These are phyloP conservation scores for Parauchenoglanis punctatus DNA, from an alignment of 2,797 vertebrate genomes.

Conservation along the genomic window DNA sequence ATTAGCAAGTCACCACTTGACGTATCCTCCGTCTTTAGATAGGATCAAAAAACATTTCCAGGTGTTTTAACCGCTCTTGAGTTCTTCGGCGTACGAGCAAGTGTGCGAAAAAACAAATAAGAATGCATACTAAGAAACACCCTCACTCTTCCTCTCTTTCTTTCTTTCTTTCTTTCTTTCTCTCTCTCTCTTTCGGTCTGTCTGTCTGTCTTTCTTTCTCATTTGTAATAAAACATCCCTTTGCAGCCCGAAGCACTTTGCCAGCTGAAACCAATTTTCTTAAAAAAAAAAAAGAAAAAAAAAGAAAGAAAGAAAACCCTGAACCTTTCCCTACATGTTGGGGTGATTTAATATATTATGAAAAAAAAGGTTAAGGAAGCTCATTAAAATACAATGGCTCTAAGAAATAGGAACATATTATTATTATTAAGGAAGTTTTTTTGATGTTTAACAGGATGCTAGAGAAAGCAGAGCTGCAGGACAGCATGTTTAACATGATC, in stretches of 20 bases:
- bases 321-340: conserved; percentile 46
- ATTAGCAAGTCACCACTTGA: conserved; percentile 31
- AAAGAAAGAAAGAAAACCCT: conserved; percentile 30
- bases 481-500: conserved; percentile 73
- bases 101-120: not conserved
- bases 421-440: conserved; percentile 61
- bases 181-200: not conserved
- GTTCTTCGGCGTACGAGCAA: not conserved
- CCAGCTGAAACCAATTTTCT: conserved; percentile 76
- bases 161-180: not conserved
- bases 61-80: not conserved
- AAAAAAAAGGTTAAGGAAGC: conserved; percentile 72
- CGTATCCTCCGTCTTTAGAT: not conserved
- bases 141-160: not conserved
- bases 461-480: conserved; percentile 64
- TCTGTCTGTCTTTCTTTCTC: conserved; percentile 18
- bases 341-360: conserved; percentile 58
- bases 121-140: not conserved
- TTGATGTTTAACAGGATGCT: conserved; percentile 62
- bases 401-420: conserved; percentile 66
- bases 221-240: conserved; percentile 48
- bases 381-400: conserved; percentile 78
- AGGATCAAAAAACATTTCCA: conserved; percentile 14
- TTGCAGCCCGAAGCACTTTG: conserved; percentile 70
- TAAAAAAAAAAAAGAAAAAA: conserved; percentile 36